phyloP scores from a whole-genome alignment of 2,113 vertebrate genomes.

The Tyto alba region DNA sequence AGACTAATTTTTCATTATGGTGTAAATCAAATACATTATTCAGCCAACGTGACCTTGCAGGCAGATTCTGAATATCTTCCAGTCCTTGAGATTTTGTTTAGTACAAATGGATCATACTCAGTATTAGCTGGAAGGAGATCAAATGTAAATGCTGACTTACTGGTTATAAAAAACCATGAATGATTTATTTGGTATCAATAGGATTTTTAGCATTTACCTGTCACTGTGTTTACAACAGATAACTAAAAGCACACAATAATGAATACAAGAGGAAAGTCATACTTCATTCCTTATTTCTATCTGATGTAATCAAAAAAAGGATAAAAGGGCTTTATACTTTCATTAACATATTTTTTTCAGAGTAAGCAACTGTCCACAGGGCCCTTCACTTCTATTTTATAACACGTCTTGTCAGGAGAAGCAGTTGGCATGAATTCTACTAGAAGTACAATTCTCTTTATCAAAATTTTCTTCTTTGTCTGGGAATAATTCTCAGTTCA shows the following conservation, averaged over 20 bases:
- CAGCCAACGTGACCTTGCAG: not conserved
- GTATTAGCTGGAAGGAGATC: not conserved
- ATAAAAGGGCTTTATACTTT: not conserved
- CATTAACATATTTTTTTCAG: not conserved
- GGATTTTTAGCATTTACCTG: not conserved
- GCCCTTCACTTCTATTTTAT: not conserved
- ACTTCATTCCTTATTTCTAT: not conserved
- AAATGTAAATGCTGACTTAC: constrained; percentile 8
- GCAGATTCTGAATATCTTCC: not conserved
- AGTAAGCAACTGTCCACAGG: not conserved
- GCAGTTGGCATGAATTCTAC: not conserved
- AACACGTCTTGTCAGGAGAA: not conserved
- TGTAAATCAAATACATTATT: not conserved
- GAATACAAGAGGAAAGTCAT: not conserved
- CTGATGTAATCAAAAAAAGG: not conserved
- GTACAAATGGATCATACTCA: not conserved
- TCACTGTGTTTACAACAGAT: not conserved
- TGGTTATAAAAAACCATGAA: not conserved
- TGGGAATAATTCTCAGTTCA: constrained; percentile 3
- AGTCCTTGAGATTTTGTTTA: constrained; percentile 39
- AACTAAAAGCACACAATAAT: not conserved
- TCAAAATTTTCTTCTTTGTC: not conserved
- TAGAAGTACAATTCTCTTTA: not conserved
- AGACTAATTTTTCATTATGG: not conserved
- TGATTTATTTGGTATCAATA: not conserved